Conservation (phyloP, 2,113 vertebrate species). For the Recurvirostra avosetta region DNA sequence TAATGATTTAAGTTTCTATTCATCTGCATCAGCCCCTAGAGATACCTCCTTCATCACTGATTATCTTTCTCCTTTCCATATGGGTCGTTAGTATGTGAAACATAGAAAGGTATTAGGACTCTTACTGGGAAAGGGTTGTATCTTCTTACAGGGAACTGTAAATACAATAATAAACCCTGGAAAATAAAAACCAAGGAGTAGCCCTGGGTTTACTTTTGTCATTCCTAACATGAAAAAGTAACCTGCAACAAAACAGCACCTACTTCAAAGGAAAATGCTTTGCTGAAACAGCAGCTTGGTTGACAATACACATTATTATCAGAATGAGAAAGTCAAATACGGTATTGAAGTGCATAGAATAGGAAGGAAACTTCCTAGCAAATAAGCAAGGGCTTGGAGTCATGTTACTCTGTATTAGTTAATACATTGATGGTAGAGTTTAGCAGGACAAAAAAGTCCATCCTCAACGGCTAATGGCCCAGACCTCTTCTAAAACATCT, state of each 20-base stretch:
- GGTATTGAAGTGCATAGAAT: background rate
- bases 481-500: background rate
- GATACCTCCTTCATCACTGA: background rate
- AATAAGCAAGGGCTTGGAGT: background rate
- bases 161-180: conserved; percentile 46
- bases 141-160: conserved; percentile 67
- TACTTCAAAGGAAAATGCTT: background rate
- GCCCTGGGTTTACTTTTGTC: conserved; percentile 45
- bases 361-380: background rate
- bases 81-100: conserved; percentile 35
- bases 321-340: background rate
- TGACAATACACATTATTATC: background rate
- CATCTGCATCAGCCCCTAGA: background rate
- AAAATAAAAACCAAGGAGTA: conserved; percentile 38
- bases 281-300: background rate
- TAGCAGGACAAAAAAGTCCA: background rate
- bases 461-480: background rate
- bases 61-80: conserved; percentile 8
- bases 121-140: conserved; percentile 31
- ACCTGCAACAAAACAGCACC: background rate
- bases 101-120: conserved; percentile 32
- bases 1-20: conserved; percentile 9
- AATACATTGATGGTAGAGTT: background rate
- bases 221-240: background rate
- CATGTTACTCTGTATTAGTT: background rate